Evolutionary conservation across 2,113 vertebrate genomes (phyloP), one percentile per base, ranked within the genome.

Genomic region (Myanophis thanlyinensis): DNA sequence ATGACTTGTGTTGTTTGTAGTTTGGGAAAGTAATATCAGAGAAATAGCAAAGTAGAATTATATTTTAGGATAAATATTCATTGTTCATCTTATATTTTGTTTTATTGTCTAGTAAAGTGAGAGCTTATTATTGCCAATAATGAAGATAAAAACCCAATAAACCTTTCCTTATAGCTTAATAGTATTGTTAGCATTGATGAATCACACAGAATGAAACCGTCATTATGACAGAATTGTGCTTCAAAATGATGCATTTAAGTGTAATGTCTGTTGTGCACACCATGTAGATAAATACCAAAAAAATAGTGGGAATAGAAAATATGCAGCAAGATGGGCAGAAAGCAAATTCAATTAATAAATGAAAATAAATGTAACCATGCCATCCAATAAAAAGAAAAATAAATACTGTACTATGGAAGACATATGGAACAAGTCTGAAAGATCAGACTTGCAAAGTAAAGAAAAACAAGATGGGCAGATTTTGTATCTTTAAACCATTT

Each of bases 1-100:
- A 85, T 93, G 93, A 89, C 93, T 93, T 88, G 89, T 93, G 93
- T 89, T 91, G 88, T 89, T 91, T 93, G 93, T 91, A 89, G 91
- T 93, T 91, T 93, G 90, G 67, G 40, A 91, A 89, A 93, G 49
- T 92, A 93, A 86, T 89, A 92, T 91, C 92, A 91, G 54, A 92
- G 56, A 93, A 93, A 91, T 56, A 89, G 80, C 90, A 92, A 93
- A 86, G 59, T 89, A 86, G 88, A 93, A 93, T 92, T 89, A 93
- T 80, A 89, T 92, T 91, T 56, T 47, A 52, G 90, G 13, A 89
- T 52, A 93, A 85, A 85, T 89, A 89, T 25, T 89, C 87, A 91
- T 93, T 86, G 80, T 89, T 93, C 87, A 92, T 93, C 87, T 27
- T 30, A 89, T 89, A 92, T 93, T 89, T 86, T 93, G 88, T 86